These are phyloP conservation scores for Sanderia malayensis DNA, from an alignment of 30 jellyfish, hydroid and myxozoan genomes.

Conservation along the genomic window DNA sequence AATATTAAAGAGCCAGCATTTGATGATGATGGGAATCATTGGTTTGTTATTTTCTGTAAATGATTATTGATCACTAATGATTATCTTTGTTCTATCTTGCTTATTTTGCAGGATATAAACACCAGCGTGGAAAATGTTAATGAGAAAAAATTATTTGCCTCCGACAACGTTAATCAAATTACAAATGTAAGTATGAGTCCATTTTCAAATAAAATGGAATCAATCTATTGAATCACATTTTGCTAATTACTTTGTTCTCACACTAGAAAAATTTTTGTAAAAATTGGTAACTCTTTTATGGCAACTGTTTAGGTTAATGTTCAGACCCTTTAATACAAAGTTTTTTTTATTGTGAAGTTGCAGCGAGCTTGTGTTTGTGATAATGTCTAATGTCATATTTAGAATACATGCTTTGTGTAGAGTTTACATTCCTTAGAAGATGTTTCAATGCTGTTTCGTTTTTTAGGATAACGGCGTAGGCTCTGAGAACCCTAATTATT, in stretches of 20 bases:
- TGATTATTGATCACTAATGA: not conserved
- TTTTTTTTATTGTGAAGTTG: not conserved
- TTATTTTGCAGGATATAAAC: not conserved
- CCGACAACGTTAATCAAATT: not conserved
- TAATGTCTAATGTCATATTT: not conserved
- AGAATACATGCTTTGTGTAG: not conserved
- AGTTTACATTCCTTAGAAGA: not conserved
- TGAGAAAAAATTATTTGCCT: not conserved
- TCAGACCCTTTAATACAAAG: not conserved
- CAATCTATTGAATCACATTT: not conserved
- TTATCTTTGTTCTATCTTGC: not conserved
- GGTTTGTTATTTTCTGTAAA: not conserved
- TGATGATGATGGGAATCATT: not conserved
- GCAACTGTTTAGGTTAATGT: not conserved
- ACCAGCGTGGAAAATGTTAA: not conserved
- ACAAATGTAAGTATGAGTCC: not conserved
- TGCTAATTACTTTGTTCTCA: not conserved
- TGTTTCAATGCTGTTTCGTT: not conserved
- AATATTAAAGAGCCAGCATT: not conserved
- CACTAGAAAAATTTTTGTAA: not conserved
- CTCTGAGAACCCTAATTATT: not conserved
- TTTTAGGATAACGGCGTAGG: constrained; percentile 1
- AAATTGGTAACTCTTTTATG: not conserved
- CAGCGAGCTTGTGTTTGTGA: not conserved
- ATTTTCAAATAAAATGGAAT: not conserved